Conservation (phyloP, 2,888 invertebrate species). For the Drosophila merina region DNA sequence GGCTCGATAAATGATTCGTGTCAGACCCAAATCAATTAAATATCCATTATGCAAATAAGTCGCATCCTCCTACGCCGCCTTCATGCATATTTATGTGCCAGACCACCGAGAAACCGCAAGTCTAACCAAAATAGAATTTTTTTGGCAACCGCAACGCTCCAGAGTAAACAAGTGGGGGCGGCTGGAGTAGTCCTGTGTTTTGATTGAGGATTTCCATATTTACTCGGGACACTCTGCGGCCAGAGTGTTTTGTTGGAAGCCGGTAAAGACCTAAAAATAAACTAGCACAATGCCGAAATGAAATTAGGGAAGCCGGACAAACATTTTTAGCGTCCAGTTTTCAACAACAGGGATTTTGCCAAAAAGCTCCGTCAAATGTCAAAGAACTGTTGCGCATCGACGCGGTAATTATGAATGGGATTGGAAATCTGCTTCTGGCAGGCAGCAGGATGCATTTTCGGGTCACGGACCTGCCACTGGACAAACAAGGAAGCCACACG, state of each 20-base stretch:
- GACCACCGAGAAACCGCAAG: slow-evolving; percentile 25
- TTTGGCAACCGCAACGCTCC: slow-evolving; percentile 40
- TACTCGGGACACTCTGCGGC: slow-evolving; percentile 9
- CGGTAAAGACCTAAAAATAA: slow-evolving; percentile 23
- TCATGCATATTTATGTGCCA: slow-evolving; percentile 39
- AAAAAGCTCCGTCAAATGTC: not conserved
- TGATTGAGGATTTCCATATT: slow-evolving; percentile 39
- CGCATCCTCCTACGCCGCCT: slow-evolving; percentile 7
- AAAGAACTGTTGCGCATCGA: slow-evolving; percentile 15
- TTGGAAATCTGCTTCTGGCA: slow-evolving; percentile 1
- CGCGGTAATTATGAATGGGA: slow-evolving; percentile 12
- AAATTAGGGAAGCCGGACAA: slow-evolving; percentile 3
- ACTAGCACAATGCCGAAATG: slow-evolving; percentile 6
- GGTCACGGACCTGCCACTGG: slow-evolving; percentile 2
- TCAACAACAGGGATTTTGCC: not conserved
- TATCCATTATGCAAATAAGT: slow-evolving; percentile 37
- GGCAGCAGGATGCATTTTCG: slow-evolving; percentile 10
- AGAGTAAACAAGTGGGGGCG: slow-evolving; percentile 27
- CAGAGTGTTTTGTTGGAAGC: not conserved
- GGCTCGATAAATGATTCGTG: slow-evolving; percentile 16
- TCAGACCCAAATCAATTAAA: slow-evolving; percentile 39
- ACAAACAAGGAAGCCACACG: slow-evolving; percentile 19
- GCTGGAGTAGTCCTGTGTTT: slow-evolving; percentile 4
- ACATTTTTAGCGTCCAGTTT: slow-evolving; percentile 1
- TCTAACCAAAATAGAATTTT: slow-evolving; percentile 41